These are phyloP conservation scores for Drosophila neutralis DNA, from an alignment of 2,888 invertebrate species.

Conservation along the genomic window DNA sequence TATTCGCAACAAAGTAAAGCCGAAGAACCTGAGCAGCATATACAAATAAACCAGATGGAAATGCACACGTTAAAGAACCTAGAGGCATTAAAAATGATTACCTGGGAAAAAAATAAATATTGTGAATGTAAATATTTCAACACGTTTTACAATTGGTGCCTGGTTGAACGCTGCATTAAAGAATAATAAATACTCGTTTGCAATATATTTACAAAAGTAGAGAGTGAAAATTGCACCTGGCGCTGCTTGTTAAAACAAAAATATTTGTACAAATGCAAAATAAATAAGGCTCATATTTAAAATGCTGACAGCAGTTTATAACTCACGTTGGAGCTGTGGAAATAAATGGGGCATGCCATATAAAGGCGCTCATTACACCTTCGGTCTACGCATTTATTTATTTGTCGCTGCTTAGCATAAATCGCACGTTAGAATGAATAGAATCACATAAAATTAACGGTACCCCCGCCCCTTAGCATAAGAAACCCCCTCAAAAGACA, in stretches of 20 bases:
- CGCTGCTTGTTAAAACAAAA: not conserved
- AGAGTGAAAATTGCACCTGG: slow-evolving; percentile 17
- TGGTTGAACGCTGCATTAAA: not conserved
- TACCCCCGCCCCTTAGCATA: slow-evolving; percentile 27
- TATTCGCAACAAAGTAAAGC: not conserved
- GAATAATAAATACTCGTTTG: slow-evolving; percentile 19
- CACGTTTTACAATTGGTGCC: slow-evolving; percentile 3
- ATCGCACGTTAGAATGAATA: slow-evolving; percentile 74
- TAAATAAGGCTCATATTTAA: slow-evolving; percentile 9
- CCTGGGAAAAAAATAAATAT: not conserved
- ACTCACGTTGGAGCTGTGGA: slow-evolving; percentile 26
- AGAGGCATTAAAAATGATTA: slow-evolving; percentile 10
- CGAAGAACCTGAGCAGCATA: not conserved
- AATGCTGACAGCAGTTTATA: slow-evolving; percentile 8
- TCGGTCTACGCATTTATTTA: slow-evolving; percentile 67
- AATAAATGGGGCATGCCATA: slow-evolving; percentile 46
- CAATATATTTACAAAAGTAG: slow-evolving; percentile 6
- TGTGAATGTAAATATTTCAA: slow-evolving; percentile 15
- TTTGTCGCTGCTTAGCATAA: slow-evolving; percentile 75
- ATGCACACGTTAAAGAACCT: slow-evolving; percentile 3
- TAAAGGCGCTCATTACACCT: slow-evolving; percentile 68
- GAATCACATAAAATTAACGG: slow-evolving; percentile 79
- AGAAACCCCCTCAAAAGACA: slow-evolving; percentile 38
- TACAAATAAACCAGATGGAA: slow-evolving; percentile 7
- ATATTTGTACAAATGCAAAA: slow-evolving; percentile 4